A percentile compares a stretch with the other conserved stretches of the same genome.
Conservation (phyloP, 2,797 vertebrate species). For the Lerista edwardsae region DNA sequence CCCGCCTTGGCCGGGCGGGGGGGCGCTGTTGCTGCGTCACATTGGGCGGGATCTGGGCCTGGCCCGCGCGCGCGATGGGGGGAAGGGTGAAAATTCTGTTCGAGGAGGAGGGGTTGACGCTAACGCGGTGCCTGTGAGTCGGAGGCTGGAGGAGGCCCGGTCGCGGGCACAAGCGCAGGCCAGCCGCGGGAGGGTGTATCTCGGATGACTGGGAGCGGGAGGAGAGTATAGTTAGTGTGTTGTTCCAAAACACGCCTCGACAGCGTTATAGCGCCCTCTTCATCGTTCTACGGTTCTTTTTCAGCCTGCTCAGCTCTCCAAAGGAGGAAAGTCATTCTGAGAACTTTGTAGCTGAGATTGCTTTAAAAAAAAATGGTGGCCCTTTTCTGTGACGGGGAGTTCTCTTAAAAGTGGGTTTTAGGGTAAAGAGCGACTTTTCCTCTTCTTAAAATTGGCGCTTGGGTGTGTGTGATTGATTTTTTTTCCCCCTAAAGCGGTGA, state of each 20-base stretch:
- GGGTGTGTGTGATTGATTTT: neutral
- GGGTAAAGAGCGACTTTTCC: neutral
- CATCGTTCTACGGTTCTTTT: neutral
- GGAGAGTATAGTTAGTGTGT: neutral
- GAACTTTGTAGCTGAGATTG: neutral
- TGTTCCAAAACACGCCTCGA: neutral
- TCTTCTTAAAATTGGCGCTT: too few relatives aligned
- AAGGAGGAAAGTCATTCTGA: neutral
- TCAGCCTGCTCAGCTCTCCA: neutral
- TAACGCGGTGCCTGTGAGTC: neutral
- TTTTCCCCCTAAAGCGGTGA: too few relatives aligned
- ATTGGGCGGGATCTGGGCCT: conserved; percentile 61
- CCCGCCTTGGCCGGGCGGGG: conserved; percentile 51
- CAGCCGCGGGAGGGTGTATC: neutral
- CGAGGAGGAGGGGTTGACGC: conserved; percentile 10
- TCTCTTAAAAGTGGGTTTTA: neutral
- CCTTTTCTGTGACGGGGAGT: neutral
- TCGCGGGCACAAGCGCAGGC: neutral
- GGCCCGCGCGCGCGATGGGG: neutral
- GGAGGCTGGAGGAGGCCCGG: conserved; percentile 13
- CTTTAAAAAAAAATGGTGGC: too few relatives aligned
- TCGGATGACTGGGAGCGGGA: too few relatives aligned
- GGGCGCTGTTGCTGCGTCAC: conserved; percentile 71
- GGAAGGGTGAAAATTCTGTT: conserved; percentile 45
- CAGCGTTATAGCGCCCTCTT: conserved; percentile 1